phyloP scores from a whole-genome alignment of 2,113 vertebrate genomes.

The Paradisaea rubra region DNA sequence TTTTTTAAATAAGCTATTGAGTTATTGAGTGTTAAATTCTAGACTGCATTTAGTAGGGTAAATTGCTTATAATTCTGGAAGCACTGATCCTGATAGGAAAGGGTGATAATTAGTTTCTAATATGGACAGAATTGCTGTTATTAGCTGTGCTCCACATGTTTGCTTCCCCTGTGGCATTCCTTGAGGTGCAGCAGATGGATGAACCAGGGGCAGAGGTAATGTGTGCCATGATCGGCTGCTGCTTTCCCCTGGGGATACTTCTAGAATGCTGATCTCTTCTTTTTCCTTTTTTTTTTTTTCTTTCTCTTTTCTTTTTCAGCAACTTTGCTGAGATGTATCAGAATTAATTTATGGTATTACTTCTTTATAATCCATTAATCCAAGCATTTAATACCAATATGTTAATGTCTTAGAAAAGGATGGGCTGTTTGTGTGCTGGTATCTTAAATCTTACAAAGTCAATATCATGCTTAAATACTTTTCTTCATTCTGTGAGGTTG shows the following conservation, averaged over 20 bases:
- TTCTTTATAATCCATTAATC: constrained; percentile 10
- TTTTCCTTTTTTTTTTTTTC: background rate
- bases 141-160: constrained; percentile 53
- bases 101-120: constrained; percentile 63
- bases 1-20: background rate
- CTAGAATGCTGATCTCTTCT: constrained; percentile 35
- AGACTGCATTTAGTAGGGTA: constrained; percentile 33
- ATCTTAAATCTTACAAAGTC: background rate
- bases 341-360: constrained; percentile 1
- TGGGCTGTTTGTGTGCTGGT: background rate
- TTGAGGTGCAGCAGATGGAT: constrained; percentile 69
- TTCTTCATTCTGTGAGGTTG: background rate
- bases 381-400: background rate
- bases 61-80: constrained; percentile 52
- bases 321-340: constrained; percentile 2
- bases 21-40: constrained; percentile 54
- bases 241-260: constrained; percentile 2
- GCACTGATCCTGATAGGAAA: constrained; percentile 60
- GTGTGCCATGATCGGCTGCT: constrained; percentile 52
- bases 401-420: background rate
- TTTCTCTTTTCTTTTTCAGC: background rate
- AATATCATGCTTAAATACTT: background rate
- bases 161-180: constrained; percentile 51
- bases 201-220: constrained; percentile 66
- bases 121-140: constrained; percentile 54